Evolutionary conservation across 2,113 vertebrate species (phyloP).

Genomic region (Cyprinodon brontotheroides): DNA sequence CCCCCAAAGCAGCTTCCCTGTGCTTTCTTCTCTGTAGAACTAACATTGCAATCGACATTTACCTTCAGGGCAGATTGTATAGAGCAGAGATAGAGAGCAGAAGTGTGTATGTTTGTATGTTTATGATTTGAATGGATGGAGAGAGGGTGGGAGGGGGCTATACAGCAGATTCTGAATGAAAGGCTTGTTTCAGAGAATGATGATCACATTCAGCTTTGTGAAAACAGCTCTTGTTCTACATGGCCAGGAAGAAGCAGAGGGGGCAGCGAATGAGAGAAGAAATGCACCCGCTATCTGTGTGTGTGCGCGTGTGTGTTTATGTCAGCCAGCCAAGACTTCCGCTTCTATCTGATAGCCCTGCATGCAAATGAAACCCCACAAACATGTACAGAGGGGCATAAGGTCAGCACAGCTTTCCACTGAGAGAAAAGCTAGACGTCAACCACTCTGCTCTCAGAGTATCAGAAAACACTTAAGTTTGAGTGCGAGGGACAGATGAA

Average conservation of each 20-base stretch:
- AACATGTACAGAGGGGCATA: slow-evolving; percentile 72
- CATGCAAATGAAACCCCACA: slow-evolving; percentile 78
- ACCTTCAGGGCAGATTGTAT: slow-evolving; percentile 8
- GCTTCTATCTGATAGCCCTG: slow-evolving; percentile 63
- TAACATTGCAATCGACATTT: slow-evolving; percentile 26
- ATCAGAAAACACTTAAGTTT: slow-evolving; percentile 34
- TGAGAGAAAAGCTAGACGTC: slow-evolving; percentile 49
- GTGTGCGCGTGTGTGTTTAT: slow-evolving; percentile 17
- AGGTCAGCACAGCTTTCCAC: slow-evolving; percentile 64
- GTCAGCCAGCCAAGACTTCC: slow-evolving; percentile 69
- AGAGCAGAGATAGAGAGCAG: slow-evolving; percentile 31
- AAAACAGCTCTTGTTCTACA: slow-evolving; percentile 79
- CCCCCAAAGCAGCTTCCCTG: neutral
- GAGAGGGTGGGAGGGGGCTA: slow-evolving; percentile 2
- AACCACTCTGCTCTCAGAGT: slow-evolving; percentile 25
- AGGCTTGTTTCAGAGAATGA: slow-evolving; percentile 75
- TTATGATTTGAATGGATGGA: slow-evolving; percentile 53
- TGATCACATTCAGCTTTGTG: slow-evolving; percentile 72
- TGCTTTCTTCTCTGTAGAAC: slow-evolving; percentile 13
- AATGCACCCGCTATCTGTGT: slow-evolving; percentile 42
- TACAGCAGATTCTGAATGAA: slow-evolving; percentile 66
- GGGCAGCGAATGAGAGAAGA: slow-evolving; percentile 53
- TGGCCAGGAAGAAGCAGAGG: slow-evolving; percentile 50
- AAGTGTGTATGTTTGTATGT: slow-evolving; percentile 58
- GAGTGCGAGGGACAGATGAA: slow-evolving; percentile 22